Conservation (phyloP, 2,888 invertebrate species). For the Pseudococcus longispinus region DNA sequence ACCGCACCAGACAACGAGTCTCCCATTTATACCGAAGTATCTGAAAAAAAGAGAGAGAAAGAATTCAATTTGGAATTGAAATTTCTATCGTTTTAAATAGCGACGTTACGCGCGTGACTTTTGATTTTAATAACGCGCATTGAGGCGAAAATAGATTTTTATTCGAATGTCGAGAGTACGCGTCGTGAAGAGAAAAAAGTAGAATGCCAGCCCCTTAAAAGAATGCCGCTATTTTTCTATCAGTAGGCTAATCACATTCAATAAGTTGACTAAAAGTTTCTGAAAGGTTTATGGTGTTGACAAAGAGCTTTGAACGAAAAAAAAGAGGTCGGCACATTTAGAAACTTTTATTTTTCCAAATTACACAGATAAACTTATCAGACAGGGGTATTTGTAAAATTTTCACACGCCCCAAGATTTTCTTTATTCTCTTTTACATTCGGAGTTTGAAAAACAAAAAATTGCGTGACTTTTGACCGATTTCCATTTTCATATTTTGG, state of each 20-base stretch:
- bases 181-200: neutral
- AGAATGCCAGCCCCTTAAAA: neutral
- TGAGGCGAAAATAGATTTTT: neutral
- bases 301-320: slow-evolving; percentile 5
- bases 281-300: slow-evolving; percentile 31
- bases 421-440: no score
- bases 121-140: neutral
- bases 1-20: neutral
- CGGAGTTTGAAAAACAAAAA: neutral
- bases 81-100: neutral
- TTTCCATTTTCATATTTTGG: neutral
- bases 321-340: neutral
- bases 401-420: neutral
- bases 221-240: neutral
- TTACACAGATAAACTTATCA: slow-evolving; percentile 23
- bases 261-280: slow-evolving; percentile 17
- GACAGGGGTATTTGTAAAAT: slow-evolving; percentile 1
- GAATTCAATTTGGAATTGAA: slow-evolving; percentile 24
- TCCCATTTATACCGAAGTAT: neutral
- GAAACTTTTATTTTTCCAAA: slow-evolving; percentile 27
- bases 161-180: neutral
- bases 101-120: neutral
- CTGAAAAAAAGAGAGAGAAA: neutral
- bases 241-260: slow-evolving; percentile 15
- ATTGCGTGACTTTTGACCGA: neutral